Evolutionary conservation across 2,888 invertebrate species (phyloP), one percentile per base, ranked within the genome.

Genomic region (Cloeon dipterum): DNA sequence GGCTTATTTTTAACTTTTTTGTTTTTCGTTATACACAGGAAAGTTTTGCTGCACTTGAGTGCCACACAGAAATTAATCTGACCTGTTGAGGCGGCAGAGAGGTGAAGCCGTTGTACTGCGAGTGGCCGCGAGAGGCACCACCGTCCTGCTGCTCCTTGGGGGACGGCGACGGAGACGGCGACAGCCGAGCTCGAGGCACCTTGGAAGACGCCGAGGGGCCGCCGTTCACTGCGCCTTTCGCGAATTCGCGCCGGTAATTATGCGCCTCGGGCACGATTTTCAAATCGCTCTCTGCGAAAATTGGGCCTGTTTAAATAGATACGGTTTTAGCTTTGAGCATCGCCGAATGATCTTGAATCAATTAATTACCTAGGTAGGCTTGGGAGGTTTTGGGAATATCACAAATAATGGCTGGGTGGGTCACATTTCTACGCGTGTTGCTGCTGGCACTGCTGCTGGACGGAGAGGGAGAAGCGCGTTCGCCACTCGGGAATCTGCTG

Each of bases 371-470:
- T 50, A 53, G 52, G 47, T 51, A 50, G 17, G 53, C 51, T 37
- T 50, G 53, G 32, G 51, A 50, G 45, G 43, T 50, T 45, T 63
- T 65, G 16, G 67, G 66, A 54, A 68, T 67, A 46, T 67, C 63
- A 47, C 60, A 68, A 13, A 64, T 65, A 39, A 66, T 60, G 55
- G 66, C 61, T 1, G 67, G 67, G 52, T 68, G 64, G 19, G 17
- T 63, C 43, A 34, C 46, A 41, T 36, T 47, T 46, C 18, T 43
- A 43, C 23, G 34, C 26, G 23, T 13, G 32, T 29, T 29, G n/a
- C 29, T 29, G 5, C 29, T 16, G 7, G 7, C n/a, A 14, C 29
- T 16, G 14, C 29, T 29, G 10, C 13, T 14, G n/a, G 13, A 7
- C 5, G 29, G 29, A 5, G 29, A 5, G 5, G 29, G 29, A 29